Evolutionary conservation across 2,113 vertebrate species (phyloP).

Genomic region (Megalops atlanticus): DNA sequence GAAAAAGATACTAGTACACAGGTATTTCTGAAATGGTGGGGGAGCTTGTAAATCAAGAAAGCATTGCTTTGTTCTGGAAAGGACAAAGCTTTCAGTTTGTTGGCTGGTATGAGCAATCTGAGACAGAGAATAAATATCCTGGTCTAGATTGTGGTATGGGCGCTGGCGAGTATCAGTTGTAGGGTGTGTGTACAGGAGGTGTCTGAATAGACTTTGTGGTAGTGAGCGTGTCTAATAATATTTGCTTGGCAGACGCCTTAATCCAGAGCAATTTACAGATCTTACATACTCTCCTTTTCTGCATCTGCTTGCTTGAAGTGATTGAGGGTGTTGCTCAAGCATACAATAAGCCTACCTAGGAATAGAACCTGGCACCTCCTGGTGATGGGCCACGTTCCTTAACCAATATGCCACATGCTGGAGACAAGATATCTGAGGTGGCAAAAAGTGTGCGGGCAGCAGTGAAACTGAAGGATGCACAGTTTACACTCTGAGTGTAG

Average conservation of each 20-base stretch:
- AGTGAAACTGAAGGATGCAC: too few species aligned
- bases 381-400: background rate
- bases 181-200: too few species aligned
- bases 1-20: background rate
- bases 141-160: too few species aligned
- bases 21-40: background rate
- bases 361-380: background rate
- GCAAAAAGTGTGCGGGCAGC: too few species aligned
- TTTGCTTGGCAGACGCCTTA: constrained; percentile 17
- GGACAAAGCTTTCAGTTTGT: background rate
- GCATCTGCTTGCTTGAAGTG: background rate
- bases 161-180: too few species aligned
- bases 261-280: background rate
- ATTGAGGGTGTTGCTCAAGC: background rate
- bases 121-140: background rate
- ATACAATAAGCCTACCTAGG: background rate
- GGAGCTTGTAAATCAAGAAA: background rate
- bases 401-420: too few species aligned
- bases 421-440: too few species aligned
- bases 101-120: background rate
- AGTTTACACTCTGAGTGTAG: too few species aligned
- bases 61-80: background rate
- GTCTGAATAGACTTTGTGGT: too few species aligned
- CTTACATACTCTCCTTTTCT: background rate
- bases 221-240: background rate